A percentile compares a stretch with the other conserved stretches of the same genome.
phyloP scores from a whole-genome alignment of 2,888 invertebrate genomes.

The Abrostola tripartita region DNA sequence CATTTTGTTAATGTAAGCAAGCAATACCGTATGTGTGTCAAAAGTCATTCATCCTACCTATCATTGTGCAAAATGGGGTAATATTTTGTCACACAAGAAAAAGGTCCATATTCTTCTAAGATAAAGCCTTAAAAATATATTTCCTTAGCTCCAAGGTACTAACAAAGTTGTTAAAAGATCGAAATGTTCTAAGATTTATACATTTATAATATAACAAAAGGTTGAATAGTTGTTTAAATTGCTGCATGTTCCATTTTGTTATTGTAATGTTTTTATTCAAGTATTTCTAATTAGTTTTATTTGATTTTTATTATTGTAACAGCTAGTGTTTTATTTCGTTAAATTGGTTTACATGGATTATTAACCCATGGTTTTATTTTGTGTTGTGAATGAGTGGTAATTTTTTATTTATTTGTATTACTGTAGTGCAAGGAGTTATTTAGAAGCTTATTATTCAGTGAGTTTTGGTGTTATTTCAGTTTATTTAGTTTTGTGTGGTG shows the following conservation, averaged over 20 bases:
- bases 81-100: too few species aligned
- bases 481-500: conserved; percentile 54
- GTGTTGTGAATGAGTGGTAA: conserved; percentile 49
- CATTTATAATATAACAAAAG: background rate
- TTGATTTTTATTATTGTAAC: background rate
- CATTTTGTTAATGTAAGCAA: too few species aligned
- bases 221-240: background rate
- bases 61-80: too few species aligned
- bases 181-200: background rate
- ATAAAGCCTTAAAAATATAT: too few species aligned
- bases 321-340: conserved; percentile 25
- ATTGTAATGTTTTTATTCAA: conserved; percentile 6
- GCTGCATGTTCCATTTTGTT: conserved; percentile 30
- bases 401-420: conserved; percentile 31
- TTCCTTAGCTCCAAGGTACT: background rate
- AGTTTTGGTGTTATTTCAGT: conserved; percentile 48
- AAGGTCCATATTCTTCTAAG: too few species aligned
- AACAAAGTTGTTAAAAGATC: background rate
- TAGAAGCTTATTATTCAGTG: conserved; percentile 49
- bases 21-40: too few species aligned
- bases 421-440: conserved; percentile 35
- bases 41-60: too few species aligned
- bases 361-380: conserved; percentile 39
- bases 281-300: background rate
- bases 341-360: conserved; percentile 31